A percentile compares a stretch with the other conserved stretches of the same genome.
Conservation (phyloP, 2,113 vertebrate genomes). For the Emydocephalus ijimae region DNA sequence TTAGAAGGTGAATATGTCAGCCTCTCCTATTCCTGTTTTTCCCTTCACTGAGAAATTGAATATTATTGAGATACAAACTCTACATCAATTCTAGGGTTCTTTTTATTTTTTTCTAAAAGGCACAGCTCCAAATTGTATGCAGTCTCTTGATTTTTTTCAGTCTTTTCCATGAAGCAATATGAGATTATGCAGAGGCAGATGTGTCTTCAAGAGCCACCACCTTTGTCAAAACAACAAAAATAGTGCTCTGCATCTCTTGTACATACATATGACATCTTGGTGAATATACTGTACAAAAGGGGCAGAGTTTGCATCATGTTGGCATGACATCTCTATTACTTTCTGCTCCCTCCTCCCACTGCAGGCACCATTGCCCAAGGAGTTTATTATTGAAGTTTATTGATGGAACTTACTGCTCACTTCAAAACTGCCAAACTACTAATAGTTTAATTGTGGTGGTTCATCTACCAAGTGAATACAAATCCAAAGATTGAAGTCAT, state of each 20-base stretch:
- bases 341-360: background rate
- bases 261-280: background rate
- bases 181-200: background rate
- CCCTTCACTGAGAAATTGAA: conserved; percentile 38
- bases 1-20: conserved; percentile 37
- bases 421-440: conserved; percentile 18
- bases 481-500: conserved; percentile 25
- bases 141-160: conserved; percentile 19
- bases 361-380: background rate
- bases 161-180: fast-evolving
- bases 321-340: background rate
- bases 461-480: conserved; percentile 39
- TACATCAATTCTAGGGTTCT: background rate
- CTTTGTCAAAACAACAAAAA: background rate
- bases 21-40: conserved; percentile 24
- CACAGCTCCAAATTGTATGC: background rate
- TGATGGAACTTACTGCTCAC: conserved; percentile 6
- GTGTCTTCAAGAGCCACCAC: background rate
- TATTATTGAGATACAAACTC: conserved; percentile 36
- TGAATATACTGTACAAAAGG: background rate
- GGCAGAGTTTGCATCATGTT: background rate
- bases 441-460: conserved; percentile 26
- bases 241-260: background rate
- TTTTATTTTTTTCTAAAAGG: background rate
- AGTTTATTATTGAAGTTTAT: conserved; percentile 31